Percentiles rank a stretch among this genome's conserved stretches.
These are phyloP conservation scores for Babyrousa celebensis DNA, from an alignment of 2,797 vertebrate genomes.

Conservation along the genomic window DNA sequence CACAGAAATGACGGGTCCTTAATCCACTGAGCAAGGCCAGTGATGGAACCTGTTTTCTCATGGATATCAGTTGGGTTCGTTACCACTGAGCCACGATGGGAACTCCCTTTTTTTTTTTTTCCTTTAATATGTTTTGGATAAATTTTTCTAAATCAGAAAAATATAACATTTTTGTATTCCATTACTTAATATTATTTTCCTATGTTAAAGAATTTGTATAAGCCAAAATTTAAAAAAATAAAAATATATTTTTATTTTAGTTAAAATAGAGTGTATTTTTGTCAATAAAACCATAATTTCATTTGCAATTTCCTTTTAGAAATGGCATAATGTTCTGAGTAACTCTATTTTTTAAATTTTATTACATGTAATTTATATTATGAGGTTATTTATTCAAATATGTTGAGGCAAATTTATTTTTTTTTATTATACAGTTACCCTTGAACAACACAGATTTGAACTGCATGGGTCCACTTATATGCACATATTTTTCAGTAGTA, in stretches of 20 bases:
- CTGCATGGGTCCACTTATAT: not conserved
- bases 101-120: not conserved
- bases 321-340: not conserved
- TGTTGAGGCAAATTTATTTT: not conserved
- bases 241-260: not conserved
- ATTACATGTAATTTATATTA: not conserved
- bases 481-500: not conserved
- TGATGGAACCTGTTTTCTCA: too few species aligned
- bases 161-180: not conserved
- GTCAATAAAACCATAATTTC: not conserved
- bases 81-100: too few species aligned
- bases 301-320: not conserved
- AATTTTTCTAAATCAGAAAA: constrained; percentile 26
- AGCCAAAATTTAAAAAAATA: not conserved
- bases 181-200: not conserved
- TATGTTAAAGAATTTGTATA: not conserved
- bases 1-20: too few species aligned
- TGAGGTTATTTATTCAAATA: not conserved
- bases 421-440: not conserved
- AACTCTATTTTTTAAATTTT: not conserved
- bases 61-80: too few species aligned
- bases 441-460: too few species aligned
- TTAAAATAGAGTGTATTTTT: not conserved
- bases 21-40: too few species aligned
- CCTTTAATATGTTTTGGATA: constrained; percentile 3